Evolutionary conservation across 2,113 vertebrate species (phyloP), one percentile per base, ranked within the genome.

Genomic region (Saguinus imperator): DNA sequence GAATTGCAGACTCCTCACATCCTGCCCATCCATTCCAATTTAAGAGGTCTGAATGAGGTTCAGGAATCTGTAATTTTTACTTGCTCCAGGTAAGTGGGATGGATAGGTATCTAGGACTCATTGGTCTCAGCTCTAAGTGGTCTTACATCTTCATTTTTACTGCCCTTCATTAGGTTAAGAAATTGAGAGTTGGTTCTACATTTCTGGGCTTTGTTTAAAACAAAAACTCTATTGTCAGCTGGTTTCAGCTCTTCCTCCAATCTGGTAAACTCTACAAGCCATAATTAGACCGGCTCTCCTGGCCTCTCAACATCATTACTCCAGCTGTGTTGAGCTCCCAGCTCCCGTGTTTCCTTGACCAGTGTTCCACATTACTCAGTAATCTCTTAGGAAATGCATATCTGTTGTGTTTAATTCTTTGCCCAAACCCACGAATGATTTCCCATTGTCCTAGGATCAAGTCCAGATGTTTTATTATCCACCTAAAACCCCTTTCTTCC

Each of bases 321-420:
- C 2, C 37, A 6, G 16, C 23, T 6, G 6, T 8, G 0, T 45
- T 13, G 0, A 64, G 27, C 48, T 57, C 40, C 50, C 21, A 52
- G 29, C 1, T 14, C 21, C 50, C 40, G 0, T 0, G 0, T 8
- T 70, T 70, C 18, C 29, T n/a, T 32, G 45, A 48, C 29, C 55
- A 37, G 0, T 0, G 4, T 0, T n/a, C 7, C 29, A 43, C 0
- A 1, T 3, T 3, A 25, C 76, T 57, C 13, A 3, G 5, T 27
- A 55, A 45, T 48, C 58, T 61, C 37, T 45, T 57, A 27, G 0
- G 20, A 92, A 57, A 58, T 23, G 50, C 57, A 84, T 16, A 66
- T 21, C 77, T 45, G 8, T 45, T 16, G 8, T 6, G 29, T 89
- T 64, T 35, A 20, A n/a, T 52, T 43, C 37, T 68, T 66, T 73